A percentile compares a stretch with the other conserved stretches of the same genome.
Evolutionary conservation across 2,888 invertebrate species (phyloP).

Genomic region (Tenthredo mesomela): DNA sequence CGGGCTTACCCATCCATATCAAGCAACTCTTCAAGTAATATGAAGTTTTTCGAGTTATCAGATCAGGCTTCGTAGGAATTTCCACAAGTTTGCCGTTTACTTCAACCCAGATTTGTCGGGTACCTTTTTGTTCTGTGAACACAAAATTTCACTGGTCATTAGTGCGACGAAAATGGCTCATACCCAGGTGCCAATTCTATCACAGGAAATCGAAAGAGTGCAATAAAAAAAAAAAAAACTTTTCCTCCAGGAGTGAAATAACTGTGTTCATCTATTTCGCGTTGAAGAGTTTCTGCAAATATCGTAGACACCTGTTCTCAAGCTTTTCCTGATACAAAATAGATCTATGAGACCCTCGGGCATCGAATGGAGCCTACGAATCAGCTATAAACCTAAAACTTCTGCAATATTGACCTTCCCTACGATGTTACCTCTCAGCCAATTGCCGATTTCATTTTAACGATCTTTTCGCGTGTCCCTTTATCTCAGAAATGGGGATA

Average conservation of each 20-base stretch:
- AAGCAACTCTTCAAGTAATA: background rate
- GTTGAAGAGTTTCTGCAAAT: background rate
- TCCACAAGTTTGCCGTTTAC: background rate
- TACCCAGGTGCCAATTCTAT: background rate
- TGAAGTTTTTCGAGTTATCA: background rate
- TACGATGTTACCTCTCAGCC: background rate
- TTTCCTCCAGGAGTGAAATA: background rate
- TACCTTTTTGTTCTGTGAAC: background rate
- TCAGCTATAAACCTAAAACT: background rate
- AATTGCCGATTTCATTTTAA: background rate
- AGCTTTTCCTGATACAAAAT: background rate
- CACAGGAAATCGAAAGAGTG: background rate
- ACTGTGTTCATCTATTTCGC: background rate
- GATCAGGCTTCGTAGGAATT: slow-evolving; percentile 15
- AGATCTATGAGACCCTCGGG: background rate
- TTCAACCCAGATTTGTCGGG: background rate
- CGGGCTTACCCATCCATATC: background rate
- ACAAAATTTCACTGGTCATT: background rate
- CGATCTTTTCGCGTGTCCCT: background rate
- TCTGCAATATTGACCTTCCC: background rate
- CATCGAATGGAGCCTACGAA: background rate
- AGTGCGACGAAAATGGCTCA: background rate
- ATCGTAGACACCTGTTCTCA: background rate
- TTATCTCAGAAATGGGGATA: background rate
- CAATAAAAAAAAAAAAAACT: background rate